phyloP scores from a whole-genome alignment of 37 sponge, comb jelly and placozoan species.

The Ephydatia muelleri region DNA sequence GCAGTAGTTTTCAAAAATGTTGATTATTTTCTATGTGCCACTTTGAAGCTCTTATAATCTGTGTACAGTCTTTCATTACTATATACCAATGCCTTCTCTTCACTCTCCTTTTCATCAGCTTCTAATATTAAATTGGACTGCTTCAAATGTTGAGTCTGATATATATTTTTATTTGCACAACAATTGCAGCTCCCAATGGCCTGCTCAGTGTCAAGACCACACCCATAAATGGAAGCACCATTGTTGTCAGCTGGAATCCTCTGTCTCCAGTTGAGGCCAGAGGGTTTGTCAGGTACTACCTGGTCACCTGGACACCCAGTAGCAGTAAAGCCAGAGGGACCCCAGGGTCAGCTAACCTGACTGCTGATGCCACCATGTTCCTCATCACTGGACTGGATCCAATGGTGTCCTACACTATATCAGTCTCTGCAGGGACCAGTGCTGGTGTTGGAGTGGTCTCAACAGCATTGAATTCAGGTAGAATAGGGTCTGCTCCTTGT shows the following conservation, averaged over 20 bases:
- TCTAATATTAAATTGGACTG: too few relatives aligned
- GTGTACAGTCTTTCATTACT: too few relatives aligned
- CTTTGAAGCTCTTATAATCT: too few relatives aligned
- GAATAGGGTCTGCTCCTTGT: too few relatives aligned
- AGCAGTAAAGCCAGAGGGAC: neutral
- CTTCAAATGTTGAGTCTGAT: too few relatives aligned
- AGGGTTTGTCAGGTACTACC: conserved; percentile 23
- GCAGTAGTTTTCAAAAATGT: neutral
- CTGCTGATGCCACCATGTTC: neutral
- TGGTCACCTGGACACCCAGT: conserved; percentile 1
- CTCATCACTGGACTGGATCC: neutral
- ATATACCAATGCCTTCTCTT: too few relatives aligned
- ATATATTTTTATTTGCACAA: too few relatives aligned
- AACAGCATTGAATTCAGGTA: too few relatives aligned
- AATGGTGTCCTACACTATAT: neutral
- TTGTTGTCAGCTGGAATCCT: conserved; percentile 19
- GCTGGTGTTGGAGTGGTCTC: neutral
- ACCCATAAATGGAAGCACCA: neutral
- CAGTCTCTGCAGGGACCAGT: neutral
- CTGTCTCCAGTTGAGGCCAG: conserved; percentile 18
- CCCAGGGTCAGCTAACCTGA: neutral
- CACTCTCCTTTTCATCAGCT: neutral
- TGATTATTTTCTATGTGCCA: too few relatives aligned
- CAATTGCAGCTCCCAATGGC: neutral
- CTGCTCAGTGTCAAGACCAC: neutral